Evolutionary conservation across 2,797 vertebrate genomes (phyloP).

Genomic region (Sebastolobus alascanus): DNA sequence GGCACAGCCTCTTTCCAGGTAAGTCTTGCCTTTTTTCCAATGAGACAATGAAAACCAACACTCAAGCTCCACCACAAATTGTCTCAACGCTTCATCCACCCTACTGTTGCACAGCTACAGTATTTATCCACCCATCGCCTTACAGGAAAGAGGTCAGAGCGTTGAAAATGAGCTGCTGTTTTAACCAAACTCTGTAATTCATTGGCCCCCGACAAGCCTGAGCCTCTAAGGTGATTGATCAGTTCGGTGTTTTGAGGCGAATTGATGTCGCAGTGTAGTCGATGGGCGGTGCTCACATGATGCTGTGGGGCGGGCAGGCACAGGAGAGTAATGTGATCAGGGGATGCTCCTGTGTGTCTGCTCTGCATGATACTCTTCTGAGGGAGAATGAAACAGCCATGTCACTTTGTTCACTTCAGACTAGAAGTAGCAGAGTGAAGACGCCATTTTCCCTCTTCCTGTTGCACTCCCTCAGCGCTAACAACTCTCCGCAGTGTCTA

Average conservation of each 20-base stretch:
- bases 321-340: slow-evolving; percentile 75
- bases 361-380: slow-evolving; percentile 37
- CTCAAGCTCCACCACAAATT: slow-evolving; percentile 2
- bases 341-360: slow-evolving; percentile 56
- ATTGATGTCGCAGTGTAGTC: slow-evolving; percentile 74
- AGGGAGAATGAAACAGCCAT: slow-evolving; percentile 41
- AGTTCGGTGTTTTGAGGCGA: slow-evolving; percentile 60
- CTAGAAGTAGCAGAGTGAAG: slow-evolving; percentile 16
- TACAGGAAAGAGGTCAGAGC: slow-evolving; percentile 42
- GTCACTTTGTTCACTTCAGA: slow-evolving; percentile 58
- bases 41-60: slow-evolving; percentile 45
- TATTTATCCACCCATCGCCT: slow-evolving; percentile 24
- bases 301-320: slow-evolving; percentile 43
- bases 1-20: slow-evolving; percentile 4
- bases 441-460: slow-evolving; percentile 39
- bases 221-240: slow-evolving; percentile 75
- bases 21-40: slow-evolving; percentile 40
- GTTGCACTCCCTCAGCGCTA: slow-evolving; percentile 4
- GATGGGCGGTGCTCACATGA: slow-evolving; percentile 67
- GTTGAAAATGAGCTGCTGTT: slow-evolving; percentile 38
- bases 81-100: slow-evolving; percentile 19
- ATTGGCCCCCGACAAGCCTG: slow-evolving; percentile 42
- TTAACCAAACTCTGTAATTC: slow-evolving; percentile 54
- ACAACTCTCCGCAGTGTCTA: slow-evolving; percentile 1
- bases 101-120: slow-evolving; percentile 23